A percentile compares a stretch with the other conserved stretches of the same genome.
These are phyloP conservation scores for Anguilla marmorata DNA, from an alignment of 2,797 vertebrate species.

Conservation along the genomic window DNA sequence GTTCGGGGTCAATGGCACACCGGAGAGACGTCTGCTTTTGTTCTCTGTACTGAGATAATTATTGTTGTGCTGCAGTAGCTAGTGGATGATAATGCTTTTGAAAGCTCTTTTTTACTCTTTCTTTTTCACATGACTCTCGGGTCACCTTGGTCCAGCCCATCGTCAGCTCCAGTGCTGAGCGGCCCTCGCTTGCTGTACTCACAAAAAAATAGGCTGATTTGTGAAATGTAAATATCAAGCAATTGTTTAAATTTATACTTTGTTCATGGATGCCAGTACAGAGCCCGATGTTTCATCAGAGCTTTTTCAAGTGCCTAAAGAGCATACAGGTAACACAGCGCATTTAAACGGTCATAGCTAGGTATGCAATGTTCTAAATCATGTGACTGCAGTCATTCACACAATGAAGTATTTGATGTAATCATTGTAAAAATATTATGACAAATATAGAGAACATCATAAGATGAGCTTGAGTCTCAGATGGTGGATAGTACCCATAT, in stretches of 20 bases:
- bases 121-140: background rate
- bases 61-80: background rate
- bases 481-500: too few species aligned
- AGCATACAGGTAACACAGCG: background rate
- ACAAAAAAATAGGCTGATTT: background rate
- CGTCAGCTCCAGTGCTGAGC: background rate
- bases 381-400: background rate
- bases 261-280: background rate
- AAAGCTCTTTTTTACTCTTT: too few species aligned
- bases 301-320: background rate
- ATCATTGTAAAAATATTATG: too few species aligned
- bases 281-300: background rate
- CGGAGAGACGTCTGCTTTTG: slow-evolving; percentile 13
- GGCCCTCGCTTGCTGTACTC: background rate
- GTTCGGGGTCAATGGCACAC: slow-evolving; percentile 17
- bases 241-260: background rate
- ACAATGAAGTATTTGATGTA: too few species aligned
- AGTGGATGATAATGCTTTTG: background rate
- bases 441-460: too few species aligned
- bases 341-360: too few species aligned
- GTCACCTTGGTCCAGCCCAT: background rate
- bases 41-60: slow-evolving; percentile 1
- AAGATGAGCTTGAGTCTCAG: too few species aligned
- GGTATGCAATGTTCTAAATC: background rate
- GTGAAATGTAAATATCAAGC: background rate